Evolutionary conservation across 2,888 invertebrate species (phyloP).

Genomic region (Anaspis maculata): DNA sequence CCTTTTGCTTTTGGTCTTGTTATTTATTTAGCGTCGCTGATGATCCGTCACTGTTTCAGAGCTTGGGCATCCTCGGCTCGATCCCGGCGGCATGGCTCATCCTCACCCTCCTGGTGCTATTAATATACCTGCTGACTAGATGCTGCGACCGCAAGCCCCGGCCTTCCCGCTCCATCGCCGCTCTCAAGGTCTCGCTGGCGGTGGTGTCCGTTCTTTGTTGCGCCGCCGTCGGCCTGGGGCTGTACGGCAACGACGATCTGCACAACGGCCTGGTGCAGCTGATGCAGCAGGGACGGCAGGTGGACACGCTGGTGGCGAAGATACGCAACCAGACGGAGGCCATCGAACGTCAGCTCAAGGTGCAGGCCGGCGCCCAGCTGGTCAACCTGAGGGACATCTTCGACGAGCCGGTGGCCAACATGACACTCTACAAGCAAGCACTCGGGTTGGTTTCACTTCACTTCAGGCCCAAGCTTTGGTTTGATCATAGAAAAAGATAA

Average conservation of each 20-base stretch:
- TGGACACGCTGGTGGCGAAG: conserved; percentile 69
- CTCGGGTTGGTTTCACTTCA: too few relatives aligned
- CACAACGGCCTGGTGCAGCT: conserved; percentile 72
- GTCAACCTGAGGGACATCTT: conserved; percentile 67
- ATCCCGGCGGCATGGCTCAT: conserved; percentile 92
- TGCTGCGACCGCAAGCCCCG: conserved; percentile 93
- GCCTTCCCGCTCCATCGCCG: conserved; percentile 79
- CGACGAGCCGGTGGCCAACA: conserved; percentile 69
- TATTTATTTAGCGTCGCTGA: too few relatives aligned
- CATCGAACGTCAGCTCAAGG: conserved; percentile 59
- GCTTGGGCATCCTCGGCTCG: conserved; percentile 85
- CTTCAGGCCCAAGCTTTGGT: too few relatives aligned
- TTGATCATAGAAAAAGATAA: too few relatives aligned
- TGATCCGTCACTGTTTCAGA: too few relatives aligned
- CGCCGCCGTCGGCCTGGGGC: conserved; percentile 80
- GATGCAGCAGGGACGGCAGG: conserved; percentile 60
- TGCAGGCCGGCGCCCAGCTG: conserved; percentile 52
- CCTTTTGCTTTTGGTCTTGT: too few relatives aligned
- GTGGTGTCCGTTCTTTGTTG: conserved; percentile 81
- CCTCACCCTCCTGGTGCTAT: conserved; percentile 76
- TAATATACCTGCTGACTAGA: conserved; percentile 87
- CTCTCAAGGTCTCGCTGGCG: conserved; percentile 73
- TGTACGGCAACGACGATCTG: conserved; percentile 91
- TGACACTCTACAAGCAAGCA: conserved; percentile 64
- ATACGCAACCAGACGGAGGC: conserved; percentile 77